Percentiles rank a stretch among this genome's conserved stretches.
These are phyloP conservation scores for Knipowitschia caucasica DNA, from an alignment of 2,797 vertebrate species.

Conservation along the genomic window DNA sequence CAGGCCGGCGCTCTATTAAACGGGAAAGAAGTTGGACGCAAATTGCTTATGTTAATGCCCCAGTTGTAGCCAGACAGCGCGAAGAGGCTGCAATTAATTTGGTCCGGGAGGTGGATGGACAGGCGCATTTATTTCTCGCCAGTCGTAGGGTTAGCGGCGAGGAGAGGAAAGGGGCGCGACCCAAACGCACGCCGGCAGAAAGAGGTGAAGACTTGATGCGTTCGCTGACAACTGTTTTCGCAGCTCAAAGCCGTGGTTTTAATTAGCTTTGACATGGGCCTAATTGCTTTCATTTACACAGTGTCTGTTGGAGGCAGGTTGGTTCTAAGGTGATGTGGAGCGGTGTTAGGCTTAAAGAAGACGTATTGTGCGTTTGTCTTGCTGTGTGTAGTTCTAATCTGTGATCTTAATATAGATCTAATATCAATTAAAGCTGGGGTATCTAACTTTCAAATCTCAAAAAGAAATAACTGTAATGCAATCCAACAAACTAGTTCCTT, in stretches of 20 bases:
- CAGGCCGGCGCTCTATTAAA: conserved; percentile 93
- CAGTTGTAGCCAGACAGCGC: conserved; percentile 94
- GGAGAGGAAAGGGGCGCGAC: conserved; percentile 74
- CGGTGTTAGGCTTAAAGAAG: conserved; percentile 54
- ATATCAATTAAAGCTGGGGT: too few relatives aligned
- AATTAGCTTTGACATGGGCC: conserved; percentile 92
- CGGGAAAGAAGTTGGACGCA: conserved; percentile 91
- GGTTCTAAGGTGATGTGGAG: conserved; percentile 88
- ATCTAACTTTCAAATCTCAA: too few relatives aligned
- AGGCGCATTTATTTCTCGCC: conserved; percentile 88
- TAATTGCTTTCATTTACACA: conserved; percentile 98
- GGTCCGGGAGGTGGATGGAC: conserved; percentile 85
- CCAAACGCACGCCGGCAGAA: conserved; percentile 79
- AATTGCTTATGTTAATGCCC: conserved; percentile 99
- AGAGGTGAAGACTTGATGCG: conserved; percentile 81
- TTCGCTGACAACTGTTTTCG: conserved; percentile 95
- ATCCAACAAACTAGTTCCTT: too few relatives aligned
- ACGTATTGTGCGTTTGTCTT: too few relatives aligned
- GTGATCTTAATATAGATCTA: too few relatives aligned
- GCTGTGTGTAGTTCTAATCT: too few relatives aligned
- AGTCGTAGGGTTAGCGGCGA: conserved; percentile 60
- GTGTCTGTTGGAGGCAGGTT: conserved; percentile 89
- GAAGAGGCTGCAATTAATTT: conserved; percentile 96
- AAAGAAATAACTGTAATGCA: too few relatives aligned
- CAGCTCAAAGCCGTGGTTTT: conserved; percentile 91